Conservation (phyloP, 2,113 vertebrate genomes). For the Campylomormyrus numenius region DNA sequence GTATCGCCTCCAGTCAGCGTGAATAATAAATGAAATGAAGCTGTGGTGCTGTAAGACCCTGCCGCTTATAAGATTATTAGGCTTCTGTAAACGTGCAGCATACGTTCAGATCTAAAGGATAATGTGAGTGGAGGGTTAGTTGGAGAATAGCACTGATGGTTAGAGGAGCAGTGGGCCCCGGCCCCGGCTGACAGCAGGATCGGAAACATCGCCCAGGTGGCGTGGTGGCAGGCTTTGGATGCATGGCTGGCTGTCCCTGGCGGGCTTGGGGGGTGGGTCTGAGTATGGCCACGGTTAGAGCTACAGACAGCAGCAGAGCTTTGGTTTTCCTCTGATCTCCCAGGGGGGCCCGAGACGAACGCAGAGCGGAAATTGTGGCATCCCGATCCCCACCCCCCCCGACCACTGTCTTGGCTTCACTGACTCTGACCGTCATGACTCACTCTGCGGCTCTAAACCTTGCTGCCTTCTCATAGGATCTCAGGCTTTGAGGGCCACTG, state of each 20-base stretch:
- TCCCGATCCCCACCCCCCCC: slow-evolving; percentile 21
- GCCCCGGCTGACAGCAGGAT: slow-evolving; percentile 20
- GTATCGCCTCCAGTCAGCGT: slow-evolving; percentile 45
- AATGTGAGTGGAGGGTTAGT: not conserved
- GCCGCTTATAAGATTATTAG: slow-evolving; percentile 46
- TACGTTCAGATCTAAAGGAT: not conserved
- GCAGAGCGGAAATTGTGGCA: slow-evolving; percentile 33
- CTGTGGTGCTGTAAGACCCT: slow-evolving; percentile 47
- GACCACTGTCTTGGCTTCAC: slow-evolving; percentile 17
- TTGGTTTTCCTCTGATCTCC: slow-evolving; percentile 25
- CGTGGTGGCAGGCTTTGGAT: not conserved
- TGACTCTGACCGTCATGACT: not conserved
- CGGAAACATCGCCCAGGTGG: not conserved
- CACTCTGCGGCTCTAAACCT: not conserved
- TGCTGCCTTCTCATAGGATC: not conserved
- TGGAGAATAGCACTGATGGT: slow-evolving; percentile 3
- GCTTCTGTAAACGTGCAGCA: slow-evolving; percentile 32
- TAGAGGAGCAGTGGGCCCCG: not conserved
- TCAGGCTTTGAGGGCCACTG: not conserved
- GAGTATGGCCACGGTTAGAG: slow-evolving; percentile 29
- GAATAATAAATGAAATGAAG: slow-evolving; percentile 47
- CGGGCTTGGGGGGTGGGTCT: not conserved
- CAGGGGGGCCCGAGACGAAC: slow-evolving; percentile 16
- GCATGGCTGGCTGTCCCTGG: not conserved
- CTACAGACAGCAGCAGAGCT: slow-evolving; percentile 27